phyloP scores from a whole-genome alignment of 2,113 vertebrate species.

The Salvelinus sp. region DNA sequence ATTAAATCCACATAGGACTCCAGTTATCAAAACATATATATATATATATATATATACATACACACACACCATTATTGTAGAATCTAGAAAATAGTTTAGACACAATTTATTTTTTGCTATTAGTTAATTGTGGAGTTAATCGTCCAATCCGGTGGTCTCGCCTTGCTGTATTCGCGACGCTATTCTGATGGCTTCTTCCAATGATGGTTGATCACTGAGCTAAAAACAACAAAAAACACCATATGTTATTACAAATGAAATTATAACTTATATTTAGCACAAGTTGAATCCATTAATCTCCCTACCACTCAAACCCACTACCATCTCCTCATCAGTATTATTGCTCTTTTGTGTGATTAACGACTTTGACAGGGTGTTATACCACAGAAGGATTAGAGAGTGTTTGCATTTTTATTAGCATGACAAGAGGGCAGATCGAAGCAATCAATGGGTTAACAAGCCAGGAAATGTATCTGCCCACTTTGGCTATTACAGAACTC shows the following conservation, averaged over 20 bases:
- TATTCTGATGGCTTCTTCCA: slow-evolving; percentile 99
- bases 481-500: neutral
- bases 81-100: slow-evolving; percentile 51
- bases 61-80: slow-evolving; percentile 14
- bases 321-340: neutral
- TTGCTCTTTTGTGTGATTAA: slow-evolving; percentile 20
- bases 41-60: accelerated
- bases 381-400: neutral
- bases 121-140: slow-evolving; percentile 73
- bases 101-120: slow-evolving; percentile 37
- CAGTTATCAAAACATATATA: slow-evolving; percentile 74
- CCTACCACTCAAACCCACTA: slow-evolving; percentile 10
- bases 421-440: slow-evolving; percentile 17
- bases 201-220: slow-evolving; percentile 94
- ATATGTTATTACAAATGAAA: neutral
- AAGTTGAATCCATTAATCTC: neutral
- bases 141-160: slow-evolving; percentile 92
- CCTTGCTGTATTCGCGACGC: slow-evolving; percentile 98
- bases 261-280: neutral
- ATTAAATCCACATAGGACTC: slow-evolving; percentile 67
- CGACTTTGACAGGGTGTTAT: slow-evolving; percentile 11
- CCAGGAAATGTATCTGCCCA: neutral
- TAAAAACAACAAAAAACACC: slow-evolving; percentile 41
- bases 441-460: neutral
- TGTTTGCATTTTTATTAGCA: slow-evolving; percentile 37